phyloP scores from a whole-genome alignment of 2,888 invertebrate species.

The Metallyticus violacea region DNA sequence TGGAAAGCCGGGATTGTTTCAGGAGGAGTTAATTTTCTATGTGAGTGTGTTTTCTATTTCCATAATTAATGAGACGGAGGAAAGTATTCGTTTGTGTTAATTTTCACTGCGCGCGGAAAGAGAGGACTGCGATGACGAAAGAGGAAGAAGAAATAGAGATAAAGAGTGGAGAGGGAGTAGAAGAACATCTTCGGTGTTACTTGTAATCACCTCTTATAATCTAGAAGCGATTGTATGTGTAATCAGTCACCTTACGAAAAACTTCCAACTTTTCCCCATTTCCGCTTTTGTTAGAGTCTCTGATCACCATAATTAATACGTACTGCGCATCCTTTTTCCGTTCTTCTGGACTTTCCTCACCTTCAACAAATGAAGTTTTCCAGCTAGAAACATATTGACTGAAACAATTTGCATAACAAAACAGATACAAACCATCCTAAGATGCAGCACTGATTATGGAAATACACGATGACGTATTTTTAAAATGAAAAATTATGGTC shows the following conservation, averaged over 20 bases:
- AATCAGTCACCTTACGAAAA: not conserved
- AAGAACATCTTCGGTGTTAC: not conserved
- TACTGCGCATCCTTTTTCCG: not conserved
- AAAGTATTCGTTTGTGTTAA: slow-evolving; percentile 15
- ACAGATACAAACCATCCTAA: not conserved
- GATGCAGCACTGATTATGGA: not conserved
- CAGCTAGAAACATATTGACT: not conserved
- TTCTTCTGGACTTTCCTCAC: not conserved
- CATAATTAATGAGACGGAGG: slow-evolving; percentile 15
- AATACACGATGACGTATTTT: not conserved
- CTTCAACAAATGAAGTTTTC: not conserved
- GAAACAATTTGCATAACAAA: not conserved
- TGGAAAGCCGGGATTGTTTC: not conserved
- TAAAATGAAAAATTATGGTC: not conserved
- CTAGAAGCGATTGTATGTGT: slow-evolving; percentile 6
- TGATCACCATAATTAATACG: slow-evolving; percentile 1
- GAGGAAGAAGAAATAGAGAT: not conserved
- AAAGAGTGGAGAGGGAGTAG: not conserved
- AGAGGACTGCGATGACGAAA: not conserved
- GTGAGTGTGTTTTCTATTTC: slow-evolving; percentile 11
- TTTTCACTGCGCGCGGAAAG: not conserved
- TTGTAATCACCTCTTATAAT: slow-evolving; percentile 3
- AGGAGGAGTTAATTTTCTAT: slow-evolving; percentile 16
- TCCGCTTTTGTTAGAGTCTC: not conserved
- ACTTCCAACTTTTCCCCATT: not conserved